These are phyloP conservation scores for Semnornis frantzii DNA, from an alignment of 2,113 vertebrate species.

Conservation along the genomic window DNA sequence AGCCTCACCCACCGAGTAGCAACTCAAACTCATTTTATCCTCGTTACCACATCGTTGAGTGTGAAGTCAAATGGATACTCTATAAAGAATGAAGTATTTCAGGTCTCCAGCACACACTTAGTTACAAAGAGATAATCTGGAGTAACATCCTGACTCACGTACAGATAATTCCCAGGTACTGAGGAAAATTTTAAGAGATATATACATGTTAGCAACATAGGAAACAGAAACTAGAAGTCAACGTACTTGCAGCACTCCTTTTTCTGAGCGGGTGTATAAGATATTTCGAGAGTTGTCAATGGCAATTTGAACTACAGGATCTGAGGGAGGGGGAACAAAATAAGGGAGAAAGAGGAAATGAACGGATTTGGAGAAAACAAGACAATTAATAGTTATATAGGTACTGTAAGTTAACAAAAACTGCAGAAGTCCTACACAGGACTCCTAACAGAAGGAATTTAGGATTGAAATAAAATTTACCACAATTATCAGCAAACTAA, in stretches of 20 bases:
- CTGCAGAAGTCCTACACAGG: neutral
- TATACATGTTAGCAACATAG: neutral
- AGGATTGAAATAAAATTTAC: neutral
- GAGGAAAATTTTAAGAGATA: neutral
- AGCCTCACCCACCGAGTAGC: neutral
- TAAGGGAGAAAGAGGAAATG: neutral
- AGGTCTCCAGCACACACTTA: neutral
- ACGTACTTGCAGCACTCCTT: conserved; percentile 92
- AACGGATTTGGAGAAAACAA: neutral
- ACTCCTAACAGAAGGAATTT: neutral
- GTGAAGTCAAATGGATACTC: neutral
- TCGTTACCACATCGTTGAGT: neutral
- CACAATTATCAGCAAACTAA: neutral
- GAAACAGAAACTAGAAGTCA: neutral
- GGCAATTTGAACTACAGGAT: conserved; percentile 95
- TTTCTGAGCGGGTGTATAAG: conserved; percentile 93
- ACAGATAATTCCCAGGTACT: neutral
- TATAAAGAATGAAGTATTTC: neutral
- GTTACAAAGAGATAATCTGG: neutral
- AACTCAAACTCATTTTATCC: neutral
- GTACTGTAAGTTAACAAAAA: neutral
- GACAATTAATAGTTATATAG: no score
- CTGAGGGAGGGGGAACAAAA: conserved; percentile 48
- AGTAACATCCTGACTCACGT: neutral
- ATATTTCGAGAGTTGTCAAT: conserved; percentile 93